Base-by-base conservation (phyloP, 2,113 vertebrate genomes). In the Felis chaus region DNA sequence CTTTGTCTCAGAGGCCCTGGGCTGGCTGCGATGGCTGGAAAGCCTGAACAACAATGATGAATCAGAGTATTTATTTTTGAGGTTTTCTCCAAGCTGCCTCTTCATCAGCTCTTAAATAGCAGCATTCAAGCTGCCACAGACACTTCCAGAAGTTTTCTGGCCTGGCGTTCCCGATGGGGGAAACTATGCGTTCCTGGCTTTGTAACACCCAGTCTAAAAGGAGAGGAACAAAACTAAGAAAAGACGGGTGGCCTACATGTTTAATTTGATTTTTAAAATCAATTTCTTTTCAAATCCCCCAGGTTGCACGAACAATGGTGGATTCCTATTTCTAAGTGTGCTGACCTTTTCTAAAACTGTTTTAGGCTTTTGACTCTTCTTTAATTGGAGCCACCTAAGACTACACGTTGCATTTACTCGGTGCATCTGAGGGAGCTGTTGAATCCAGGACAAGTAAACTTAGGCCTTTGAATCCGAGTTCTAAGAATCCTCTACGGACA, bases 31-130 rank as follows among this genome's bases (percentile, higher is more conserved):
- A 21, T 0, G 45, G 78, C 93, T 96, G 98, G 95, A 82, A 94
- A 97, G 95, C 95, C 97, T 97, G 94, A 97, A 98, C 97, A 97
- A 97, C 98, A 98, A 93, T 86, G 97, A 98, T 98, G 98, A 98
- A 98, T 98, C 98, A 98, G 97, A 96, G 97, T 96, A 95, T 98
- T 98, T 98, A 98, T 98, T 98, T 98, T 98, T 98, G 97, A 98
- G 97, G 88, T 97, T 98, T 97, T 96, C 97, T 98, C 97, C 93
- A 97, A 97, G 89, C 98, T 98, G 98, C 97, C 97, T 97, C 97
- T 98, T 98, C 98, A 97, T 98, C 95, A 97, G 96, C 94, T 96
- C 97, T 96, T 97, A 98, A 98, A 98, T 97, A 98, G 98, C 95
- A 97, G 97, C 96, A 96, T 98, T 98, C 95, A 96, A 95, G 97